phyloP scores from a whole-genome alignment of 2,888 invertebrate genomes.

The Rhorus exstirpatorius region DNA sequence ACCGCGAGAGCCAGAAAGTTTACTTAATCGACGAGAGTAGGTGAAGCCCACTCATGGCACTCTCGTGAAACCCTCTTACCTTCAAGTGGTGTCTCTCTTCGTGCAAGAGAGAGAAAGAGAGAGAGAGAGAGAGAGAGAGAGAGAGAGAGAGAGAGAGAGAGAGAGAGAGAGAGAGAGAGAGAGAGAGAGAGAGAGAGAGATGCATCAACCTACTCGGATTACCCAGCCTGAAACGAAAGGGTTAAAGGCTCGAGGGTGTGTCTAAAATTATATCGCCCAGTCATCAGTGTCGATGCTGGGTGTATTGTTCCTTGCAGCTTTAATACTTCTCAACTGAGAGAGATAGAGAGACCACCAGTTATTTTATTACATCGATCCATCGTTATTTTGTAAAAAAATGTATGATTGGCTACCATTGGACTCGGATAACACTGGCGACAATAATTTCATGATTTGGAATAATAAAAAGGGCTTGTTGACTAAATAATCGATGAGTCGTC shows the following conservation, averaged over 20 bases:
- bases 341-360: not conserved
- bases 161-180: slow-evolving; percentile 14
- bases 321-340: slow-evolving; percentile 13
- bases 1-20: slow-evolving; percentile 53
- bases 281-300: slow-evolving; percentile 1
- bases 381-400: no score
- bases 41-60: slow-evolving; percentile 56
- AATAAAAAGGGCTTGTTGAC: not conserved
- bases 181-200: slow-evolving; percentile 20
- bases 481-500: no score
- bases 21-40: slow-evolving; percentile 62
- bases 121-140: slow-evolving; percentile 4
- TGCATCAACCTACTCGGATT: slow-evolving; percentile 62
- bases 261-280: slow-evolving; percentile 52
- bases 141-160: slow-evolving; percentile 4
- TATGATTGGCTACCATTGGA: no score
- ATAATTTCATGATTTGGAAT: not conserved
- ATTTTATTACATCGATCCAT: not conserved
- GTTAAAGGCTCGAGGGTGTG: slow-evolving; percentile 57
- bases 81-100: slow-evolving; percentile 65
- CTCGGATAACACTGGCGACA: no score
- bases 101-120: slow-evolving; percentile 3
- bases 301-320: slow-evolving; percentile 25
- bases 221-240: slow-evolving; percentile 54
- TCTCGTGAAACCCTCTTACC: slow-evolving; percentile 57